Evolutionary conservation across 2,888 invertebrate species (phyloP), one percentile per base, ranked within the genome.

Genomic region (Heliconius cydno): DNA sequence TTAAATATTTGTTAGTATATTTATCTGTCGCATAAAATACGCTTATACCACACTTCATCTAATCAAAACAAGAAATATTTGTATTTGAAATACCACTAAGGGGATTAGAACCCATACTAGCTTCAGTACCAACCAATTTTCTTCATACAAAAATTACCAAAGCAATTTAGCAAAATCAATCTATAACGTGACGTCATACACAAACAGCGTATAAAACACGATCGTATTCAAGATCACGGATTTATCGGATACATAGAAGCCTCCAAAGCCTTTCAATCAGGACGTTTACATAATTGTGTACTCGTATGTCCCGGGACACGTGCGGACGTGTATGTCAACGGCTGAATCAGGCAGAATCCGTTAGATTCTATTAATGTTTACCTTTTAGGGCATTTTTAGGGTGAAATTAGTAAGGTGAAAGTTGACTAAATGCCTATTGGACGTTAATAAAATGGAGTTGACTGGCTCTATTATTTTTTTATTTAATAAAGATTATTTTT

Each of bases 171-270:
- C 9, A 75, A 65, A 28, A 30, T 46, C 65, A 65, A 65, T 46
- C 22, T 28, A 46, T 46, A 46, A 46, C 22, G 41, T 25, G 46
- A 38, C 41, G 57, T 57, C 57, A 25, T 65, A 75, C 12, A 30
- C 63, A 65, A 75, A 75, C 75, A 75, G 65, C 3, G 19, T 77
- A 66, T 79, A 79, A 81, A 77, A 81, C 52, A 34, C 74, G 72
- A 77, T 76, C 76, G 72, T 72, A 81, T 81, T 79, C 79, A 75
- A 77, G 46, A 77, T 75, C 79, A 77, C 79, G 77, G 68, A 75
- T 41, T 28, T 19, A 19, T 74, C 67, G 57, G 67, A 57, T 66
- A 78, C 60, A 34, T 34, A 25, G n/a, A 71, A 79, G 75, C 79
- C 72, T 72, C 57, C 67, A 72, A 81, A 77, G 76, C 75, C 60